Percentiles rank a stretch among this genome's conserved stretches.
Conservation (phyloP, 2,888 invertebrate genomes). For the Dromius quadrimaculatus region DNA sequence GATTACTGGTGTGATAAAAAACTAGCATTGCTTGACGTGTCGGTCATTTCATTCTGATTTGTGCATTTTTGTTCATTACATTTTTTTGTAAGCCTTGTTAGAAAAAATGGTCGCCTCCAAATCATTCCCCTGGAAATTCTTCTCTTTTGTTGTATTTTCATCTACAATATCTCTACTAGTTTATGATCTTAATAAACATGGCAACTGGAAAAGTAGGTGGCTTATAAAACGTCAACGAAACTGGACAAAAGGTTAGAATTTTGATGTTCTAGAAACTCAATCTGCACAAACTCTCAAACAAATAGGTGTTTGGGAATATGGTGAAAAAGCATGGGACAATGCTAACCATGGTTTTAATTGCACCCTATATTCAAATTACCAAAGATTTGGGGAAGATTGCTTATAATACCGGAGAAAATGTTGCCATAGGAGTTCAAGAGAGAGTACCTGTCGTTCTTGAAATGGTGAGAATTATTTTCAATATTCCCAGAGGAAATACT, state of each 20-base stretch:
- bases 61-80: too few relatives aligned
- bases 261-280: conserved; percentile 69
- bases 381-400: conserved; percentile 71
- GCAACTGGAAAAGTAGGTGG: conserved; percentile 77
- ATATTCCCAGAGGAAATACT: too few relatives aligned
- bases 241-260: background rate
- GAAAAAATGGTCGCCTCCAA: conserved; percentile 68
- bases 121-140: conserved; percentile 77
- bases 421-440: conserved; percentile 56
- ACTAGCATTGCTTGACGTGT: conserved; percentile 18
- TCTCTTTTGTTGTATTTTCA: conserved; percentile 73
- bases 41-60: too few relatives aligned
- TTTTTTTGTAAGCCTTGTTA: conserved; percentile 63
- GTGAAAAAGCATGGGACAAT: conserved; percentile 74
- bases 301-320: conserved; percentile 74
- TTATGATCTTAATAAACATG: conserved; percentile 75
- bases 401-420: conserved; percentile 60
- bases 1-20: conserved; percentile 16
- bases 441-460: conserved; percentile 68
- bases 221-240: background rate
- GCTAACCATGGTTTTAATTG: conserved; percentile 73
- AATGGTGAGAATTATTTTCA: conserved; percentile 66
- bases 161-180: conserved; percentile 73
- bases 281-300: conserved; percentile 76
- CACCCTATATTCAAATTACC: conserved; percentile 74